Evolutionary conservation across 2,888 invertebrate genomes (phyloP).

Genomic region (Meganola albula): DNA sequence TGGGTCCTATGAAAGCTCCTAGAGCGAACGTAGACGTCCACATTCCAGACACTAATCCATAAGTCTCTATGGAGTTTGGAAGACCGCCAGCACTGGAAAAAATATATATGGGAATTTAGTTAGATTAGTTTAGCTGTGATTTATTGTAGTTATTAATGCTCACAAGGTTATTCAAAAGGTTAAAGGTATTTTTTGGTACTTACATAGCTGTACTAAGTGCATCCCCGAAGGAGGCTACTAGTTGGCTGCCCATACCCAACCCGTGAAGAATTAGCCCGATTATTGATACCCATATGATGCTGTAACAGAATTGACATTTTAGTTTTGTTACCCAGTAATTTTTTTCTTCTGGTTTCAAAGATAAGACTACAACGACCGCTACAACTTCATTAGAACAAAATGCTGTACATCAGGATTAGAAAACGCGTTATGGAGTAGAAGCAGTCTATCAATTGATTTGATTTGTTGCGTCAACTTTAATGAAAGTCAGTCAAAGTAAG

Average conservation of each 20-base stretch:
- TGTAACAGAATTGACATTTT: slow-evolving; percentile 61
- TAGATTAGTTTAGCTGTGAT: no score
- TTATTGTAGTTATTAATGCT: no score
- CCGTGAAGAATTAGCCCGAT: slow-evolving; percentile 87
- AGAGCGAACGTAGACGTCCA: slow-evolving; percentile 94
- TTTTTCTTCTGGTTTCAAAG: no score
- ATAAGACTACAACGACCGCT: no score
- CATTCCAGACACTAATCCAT: slow-evolving; percentile 91
- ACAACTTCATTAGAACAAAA: no score
- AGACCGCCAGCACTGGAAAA: slow-evolving; percentile 81
- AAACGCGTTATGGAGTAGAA: no score
- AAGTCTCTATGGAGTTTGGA: slow-evolving; percentile 91
- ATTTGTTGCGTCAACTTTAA: background rate
- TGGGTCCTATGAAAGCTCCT: slow-evolving; percentile 91
- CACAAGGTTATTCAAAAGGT: no score
- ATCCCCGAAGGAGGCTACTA: slow-evolving; percentile 91
- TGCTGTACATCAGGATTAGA: no score
- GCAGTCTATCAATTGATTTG: no score
- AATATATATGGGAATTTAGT: no score
- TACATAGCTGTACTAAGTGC: slow-evolving; percentile 89
- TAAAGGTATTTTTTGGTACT: no score
- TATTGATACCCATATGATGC: slow-evolving; percentile 82
- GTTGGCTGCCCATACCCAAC: slow-evolving; percentile 88
- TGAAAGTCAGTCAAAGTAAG: background rate
- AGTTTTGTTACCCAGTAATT: no score